Percentiles rank a stretch among this genome's conserved stretches.
Evolutionary conservation across 2,888 invertebrate genomes (phyloP).

Genomic region (Polylopha cassiicola): DNA sequence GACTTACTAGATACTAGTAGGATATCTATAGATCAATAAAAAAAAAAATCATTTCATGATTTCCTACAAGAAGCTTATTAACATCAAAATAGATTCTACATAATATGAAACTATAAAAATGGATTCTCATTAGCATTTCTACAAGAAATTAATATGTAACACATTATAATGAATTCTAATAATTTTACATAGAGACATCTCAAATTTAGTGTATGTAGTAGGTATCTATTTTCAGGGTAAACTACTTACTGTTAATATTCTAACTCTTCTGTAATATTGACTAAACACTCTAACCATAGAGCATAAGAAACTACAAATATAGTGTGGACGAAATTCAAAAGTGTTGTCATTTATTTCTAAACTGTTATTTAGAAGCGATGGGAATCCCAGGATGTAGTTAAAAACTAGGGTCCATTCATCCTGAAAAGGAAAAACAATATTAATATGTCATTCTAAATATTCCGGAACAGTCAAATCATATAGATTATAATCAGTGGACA

Average conservation of each 20-base stretch:
- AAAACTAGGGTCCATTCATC: constrained; percentile 87
- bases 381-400: constrained; percentile 81
- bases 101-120: too few relatives aligned
- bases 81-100: too few relatives aligned
- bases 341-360: constrained; percentile 59
- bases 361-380: constrained; percentile 76
- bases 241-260: constrained; percentile 81
- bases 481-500: too few relatives aligned
- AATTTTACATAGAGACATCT: too few relatives aligned
- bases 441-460: too few relatives aligned
- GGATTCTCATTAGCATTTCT: too few relatives aligned
- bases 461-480: too few relatives aligned
- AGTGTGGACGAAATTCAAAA: constrained; percentile 79
- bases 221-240: not conserved
- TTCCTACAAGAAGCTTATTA: too few relatives aligned
- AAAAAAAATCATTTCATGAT: too few relatives aligned
- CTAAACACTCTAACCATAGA: constrained; percentile 82
- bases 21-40: too few relatives aligned
- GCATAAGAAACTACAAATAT: constrained; percentile 80
- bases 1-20: too few relatives aligned
- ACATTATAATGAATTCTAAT: not conserved
- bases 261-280: constrained; percentile 83
- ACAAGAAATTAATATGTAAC: not conserved
- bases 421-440: constrained; percentile 65
- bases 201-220: too few relatives aligned